Evolutionary conservation across 2,113 vertebrate genomes (phyloP).

Genomic region (Tauraco erythrolophus): DNA sequence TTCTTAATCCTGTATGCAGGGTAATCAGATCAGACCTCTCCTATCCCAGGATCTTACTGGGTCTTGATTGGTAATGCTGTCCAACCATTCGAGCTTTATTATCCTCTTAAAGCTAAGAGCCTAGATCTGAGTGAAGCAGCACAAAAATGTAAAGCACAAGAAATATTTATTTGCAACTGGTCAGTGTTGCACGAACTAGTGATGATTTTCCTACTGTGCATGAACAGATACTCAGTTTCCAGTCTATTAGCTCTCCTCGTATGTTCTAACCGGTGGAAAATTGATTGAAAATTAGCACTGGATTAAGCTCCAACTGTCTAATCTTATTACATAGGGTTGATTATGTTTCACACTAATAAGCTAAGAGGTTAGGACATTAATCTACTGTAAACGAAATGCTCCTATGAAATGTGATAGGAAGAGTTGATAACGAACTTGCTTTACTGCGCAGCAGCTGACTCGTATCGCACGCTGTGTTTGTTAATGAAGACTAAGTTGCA

Average conservation of each 20-base stretch:
- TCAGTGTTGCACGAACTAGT: neutral
- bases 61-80: neutral
- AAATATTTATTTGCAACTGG: neutral
- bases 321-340: constrained; percentile 60
- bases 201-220: neutral
- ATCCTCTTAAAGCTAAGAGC: neutral
- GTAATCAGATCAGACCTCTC: constrained; percentile 15
- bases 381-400: constrained; percentile 43
- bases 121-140: neutral
- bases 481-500: neutral
- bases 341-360: constrained; percentile 66
- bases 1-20: neutral
- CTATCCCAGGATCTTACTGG: neutral
- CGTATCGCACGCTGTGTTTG: neutral
- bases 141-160: neutral
- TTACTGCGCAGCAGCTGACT: neutral
- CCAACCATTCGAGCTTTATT: neutral
- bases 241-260: neutral
- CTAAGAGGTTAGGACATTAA: constrained; percentile 70
- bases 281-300: constrained; percentile 20
- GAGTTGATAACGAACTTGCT: neutral
- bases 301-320: constrained; percentile 59
- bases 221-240: neutral
- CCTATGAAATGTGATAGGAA: constrained; percentile 34
- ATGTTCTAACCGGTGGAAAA: neutral